Evolutionary conservation across 1,140 invertebrate genomes (phyloP), one percentile per base, ranked within the genome.

Genomic region (Macrosteles quadrilineatus): DNA sequence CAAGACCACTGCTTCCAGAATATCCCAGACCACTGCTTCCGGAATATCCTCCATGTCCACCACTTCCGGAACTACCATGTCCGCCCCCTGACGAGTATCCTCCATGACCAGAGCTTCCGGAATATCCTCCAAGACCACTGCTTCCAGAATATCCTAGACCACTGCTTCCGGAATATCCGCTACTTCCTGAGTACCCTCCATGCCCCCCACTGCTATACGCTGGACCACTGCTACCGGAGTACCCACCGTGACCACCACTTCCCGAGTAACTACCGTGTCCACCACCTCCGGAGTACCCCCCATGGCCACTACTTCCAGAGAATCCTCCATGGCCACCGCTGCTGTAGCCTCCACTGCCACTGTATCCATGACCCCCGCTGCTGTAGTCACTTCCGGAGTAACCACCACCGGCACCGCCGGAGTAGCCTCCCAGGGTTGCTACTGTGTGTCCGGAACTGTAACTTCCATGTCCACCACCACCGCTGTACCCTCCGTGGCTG

Each of bases 221-320:
- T 27, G 55, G 55, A 25, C 53, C 40, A 29, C 67, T 47, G 27
- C 27, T 27, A 14, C 67, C 9, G 9, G 29, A 2, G 4, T 47
- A 31, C 23, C 1, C 1, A 25, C 67, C 67, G 25, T 45, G 23
- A 3, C 67, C 67, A 2, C 25, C 17, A 21, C 67, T 25, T 14
- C 53, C 21, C 3, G 2, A 21, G n/a, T n/a, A n/a, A n/a, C n/a
- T n/a, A 23, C 32, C 45, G 53, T 0, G 1, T 9, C 32, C 67
- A 62, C 67, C 25, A 55, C 53, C 67, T 29, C 53, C 67, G 47
- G 36, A 40, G 63, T 29, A 40, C 17, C 67, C 47, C 1, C 27
- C 67, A 6, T 1, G 19, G n/a, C 53, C 67, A 57, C 32, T 17
- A 29, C 47, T 36, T 23, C 50, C 21, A 6, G 23, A 31, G 4